Base-by-base conservation (phyloP, 23 tunicate genomes). In the Botrylloides violaceus region DNA sequence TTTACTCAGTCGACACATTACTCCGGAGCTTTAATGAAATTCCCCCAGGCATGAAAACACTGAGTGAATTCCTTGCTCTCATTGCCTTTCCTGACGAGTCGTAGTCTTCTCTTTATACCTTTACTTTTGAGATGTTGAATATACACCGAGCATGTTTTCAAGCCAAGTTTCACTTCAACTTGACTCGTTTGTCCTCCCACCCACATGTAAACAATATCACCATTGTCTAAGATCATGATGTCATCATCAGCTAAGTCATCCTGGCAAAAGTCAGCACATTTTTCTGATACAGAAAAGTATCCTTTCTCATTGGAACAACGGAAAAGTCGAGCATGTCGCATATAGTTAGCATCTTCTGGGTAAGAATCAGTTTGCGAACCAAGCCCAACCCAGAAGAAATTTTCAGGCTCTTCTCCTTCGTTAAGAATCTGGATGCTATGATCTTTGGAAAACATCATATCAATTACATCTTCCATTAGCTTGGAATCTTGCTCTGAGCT, bases 391-490 rank as follows among this genome's bases (percentile, higher is more conserved):
- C 99, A 94, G 62, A 94, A 94, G 83, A 94, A 94, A 66, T 94
- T 94, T 59, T 94, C 99, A 27, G 99, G 99, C 60, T 94, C 99
- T 70, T 94, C 99, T 3, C 99, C 99, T 49, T 94, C 99, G 75
- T 94, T 94, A 1, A 94, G 43, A 29, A 94, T 79, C 84, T 94
- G 77, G 4, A 90, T 79, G 55, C 97, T 90, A 75, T 79, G 82
- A 36, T 75, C 76, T 62, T 79, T 75, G 20, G 87, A 78, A 36
- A 83, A 90, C 85, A 90, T 79, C 32, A 38, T 55, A 23, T 87
- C 35, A 29, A 84, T 77, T 29, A 95, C 32, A 29, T 87, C 96
- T 75, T 90, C 99, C 83, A 80, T 80, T 25, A 88, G 55, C 31
- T 88, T 61, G 1, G 92, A 82, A 62, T 95, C 90, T 36, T 63